phyloP scores from a whole-genome alignment of 2,888 invertebrate genomes.

The Macrosiphum euphorbiae region DNA sequence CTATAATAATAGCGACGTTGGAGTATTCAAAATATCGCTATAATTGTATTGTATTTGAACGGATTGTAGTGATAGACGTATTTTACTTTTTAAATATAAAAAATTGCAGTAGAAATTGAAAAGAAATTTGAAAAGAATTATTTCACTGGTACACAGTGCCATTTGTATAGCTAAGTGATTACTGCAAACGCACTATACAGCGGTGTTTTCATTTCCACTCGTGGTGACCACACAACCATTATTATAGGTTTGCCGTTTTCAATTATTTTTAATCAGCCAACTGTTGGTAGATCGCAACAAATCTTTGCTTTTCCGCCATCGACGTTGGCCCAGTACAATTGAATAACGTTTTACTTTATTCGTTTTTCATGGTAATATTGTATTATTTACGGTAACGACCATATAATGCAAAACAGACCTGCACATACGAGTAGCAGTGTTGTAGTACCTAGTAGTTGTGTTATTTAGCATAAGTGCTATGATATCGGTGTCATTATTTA shows the following conservation, averaged over 20 bases:
- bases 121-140: not conserved
- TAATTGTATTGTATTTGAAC: not conserved
- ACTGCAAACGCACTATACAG: not conserved
- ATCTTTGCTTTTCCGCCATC: not conserved
- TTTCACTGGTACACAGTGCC: not conserved
- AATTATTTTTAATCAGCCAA: conserved; percentile 40
- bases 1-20: not conserved
- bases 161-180: not conserved
- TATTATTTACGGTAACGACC: conserved; percentile 33
- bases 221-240: not conserved
- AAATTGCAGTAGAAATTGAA: not conserved
- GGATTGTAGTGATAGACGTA: not conserved
- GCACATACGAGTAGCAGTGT: not conserved
- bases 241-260: not conserved
- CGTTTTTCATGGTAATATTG: not conserved
- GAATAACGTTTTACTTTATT: not conserved
- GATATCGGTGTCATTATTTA: not conserved
- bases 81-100: not conserved
- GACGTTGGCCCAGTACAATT: conserved; percentile 7
- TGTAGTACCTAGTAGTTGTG: not conserved
- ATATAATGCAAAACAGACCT: not conserved
- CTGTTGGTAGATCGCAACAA: conserved; percentile 34
- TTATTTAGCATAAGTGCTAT: no score
- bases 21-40: not conserved
- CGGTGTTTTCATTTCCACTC: not conserved